These are phyloP conservation scores for Pterocles burchelli DNA, from an alignment of 2,113 vertebrate genomes.

Conservation along the genomic window DNA sequence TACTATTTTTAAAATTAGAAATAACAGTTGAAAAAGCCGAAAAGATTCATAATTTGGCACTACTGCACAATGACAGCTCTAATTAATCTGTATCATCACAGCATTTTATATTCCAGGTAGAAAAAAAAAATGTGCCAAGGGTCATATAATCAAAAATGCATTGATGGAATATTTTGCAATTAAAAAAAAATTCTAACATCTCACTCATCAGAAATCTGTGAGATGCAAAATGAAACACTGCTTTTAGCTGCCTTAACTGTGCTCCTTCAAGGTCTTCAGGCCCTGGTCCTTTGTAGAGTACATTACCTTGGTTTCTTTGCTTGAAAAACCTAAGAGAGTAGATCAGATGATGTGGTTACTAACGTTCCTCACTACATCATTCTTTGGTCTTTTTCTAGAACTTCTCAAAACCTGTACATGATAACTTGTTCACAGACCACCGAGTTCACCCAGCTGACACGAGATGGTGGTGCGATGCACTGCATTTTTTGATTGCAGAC, in stretches of 20 bases:
- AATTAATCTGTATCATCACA: not conserved
- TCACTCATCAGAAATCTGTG: not conserved
- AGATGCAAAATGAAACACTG: not conserved
- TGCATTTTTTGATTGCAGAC: not conserved
- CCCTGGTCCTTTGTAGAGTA: not conserved
- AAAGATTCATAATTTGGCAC: not conserved
- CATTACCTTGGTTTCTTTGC: not conserved
- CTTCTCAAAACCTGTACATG: fast-evolving
- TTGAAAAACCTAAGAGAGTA: not conserved
- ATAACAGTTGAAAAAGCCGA: not conserved
- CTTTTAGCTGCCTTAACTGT: not conserved
- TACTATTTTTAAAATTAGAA: not conserved
- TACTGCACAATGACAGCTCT: not conserved
- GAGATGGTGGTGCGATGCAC: conserved; percentile 11
- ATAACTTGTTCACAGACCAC: not conserved
- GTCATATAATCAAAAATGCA: not conserved
- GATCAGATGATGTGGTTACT: not conserved
- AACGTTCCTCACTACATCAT: not conserved
- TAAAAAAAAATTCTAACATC: not conserved
- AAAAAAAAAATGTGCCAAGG: not conserved
- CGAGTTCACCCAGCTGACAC: not conserved
- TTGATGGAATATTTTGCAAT: not conserved
- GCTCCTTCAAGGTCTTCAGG: not conserved
- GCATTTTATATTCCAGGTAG: not conserved
- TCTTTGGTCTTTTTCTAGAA: not conserved